phyloP scores from a whole-genome alignment of 1,140 invertebrate species.

The Drosophila ambigua region DNA sequence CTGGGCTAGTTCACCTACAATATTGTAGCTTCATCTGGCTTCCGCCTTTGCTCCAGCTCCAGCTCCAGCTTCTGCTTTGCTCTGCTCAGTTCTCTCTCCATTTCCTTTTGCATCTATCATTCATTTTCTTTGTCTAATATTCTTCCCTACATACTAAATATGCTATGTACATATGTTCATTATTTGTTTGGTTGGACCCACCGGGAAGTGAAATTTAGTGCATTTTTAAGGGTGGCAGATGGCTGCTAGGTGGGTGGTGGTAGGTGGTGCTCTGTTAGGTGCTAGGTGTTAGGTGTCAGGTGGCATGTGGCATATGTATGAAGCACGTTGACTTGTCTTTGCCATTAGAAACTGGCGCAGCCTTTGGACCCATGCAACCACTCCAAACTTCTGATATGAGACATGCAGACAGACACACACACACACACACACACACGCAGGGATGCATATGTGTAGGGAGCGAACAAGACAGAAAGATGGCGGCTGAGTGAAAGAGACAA shows the following conservation, averaged over 20 bases:
- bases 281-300: slow-evolving; percentile 21
- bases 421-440: slow-evolving; percentile 10
- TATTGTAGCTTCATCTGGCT: slow-evolving; percentile 21
- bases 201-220: neutral
- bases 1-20: slow-evolving; percentile 39
- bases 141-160: too few relatives aligned
- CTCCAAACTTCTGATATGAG: slow-evolving; percentile 68
- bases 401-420: slow-evolving; percentile 30
- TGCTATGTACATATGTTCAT: neutral
- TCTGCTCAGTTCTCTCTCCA: neutral
- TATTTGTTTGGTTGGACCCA: slow-evolving; percentile 5
- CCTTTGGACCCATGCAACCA: slow-evolving; percentile 76
- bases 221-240: neutral
- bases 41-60: too few relatives aligned
- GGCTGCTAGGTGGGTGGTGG: neutral
- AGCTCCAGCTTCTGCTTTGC: too few relatives aligned
- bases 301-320: slow-evolving; percentile 24
- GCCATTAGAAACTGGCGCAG: slow-evolving; percentile 67
- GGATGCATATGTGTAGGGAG: neutral
- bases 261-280: neutral
- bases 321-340: slow-evolving; percentile 67
- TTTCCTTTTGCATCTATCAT: neutral
- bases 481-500: slow-evolving; percentile 4
- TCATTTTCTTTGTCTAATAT: slow-evolving; percentile 2
- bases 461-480: neutral